Evolutionary conservation across 2,113 vertebrate genomes (phyloP).

Genomic region (Gorsachius goisagi): DNA sequence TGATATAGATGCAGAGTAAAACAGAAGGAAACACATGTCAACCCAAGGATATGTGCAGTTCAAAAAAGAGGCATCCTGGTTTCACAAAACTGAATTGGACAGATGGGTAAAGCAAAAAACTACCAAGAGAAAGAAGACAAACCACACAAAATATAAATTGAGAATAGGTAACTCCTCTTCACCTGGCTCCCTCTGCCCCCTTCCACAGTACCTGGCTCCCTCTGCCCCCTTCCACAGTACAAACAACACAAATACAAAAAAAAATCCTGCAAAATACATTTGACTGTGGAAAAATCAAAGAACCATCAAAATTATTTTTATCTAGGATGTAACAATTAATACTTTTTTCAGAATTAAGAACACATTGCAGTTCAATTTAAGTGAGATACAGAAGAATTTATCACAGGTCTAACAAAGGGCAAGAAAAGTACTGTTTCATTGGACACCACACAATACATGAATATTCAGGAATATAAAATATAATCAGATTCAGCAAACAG

Average conservation of each 20-base stretch:
- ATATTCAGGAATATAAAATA: background rate
- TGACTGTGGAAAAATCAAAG: background rate
- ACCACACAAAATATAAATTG: background rate
- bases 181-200: background rate
- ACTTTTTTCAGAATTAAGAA: background rate
- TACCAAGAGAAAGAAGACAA: background rate
- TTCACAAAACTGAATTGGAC: slow-evolving; percentile 5
- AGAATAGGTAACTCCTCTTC: background rate
- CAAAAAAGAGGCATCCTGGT: slow-evolving; percentile 60
- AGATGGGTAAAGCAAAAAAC: background rate
- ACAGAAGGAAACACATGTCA: slow-evolving; percentile 32
- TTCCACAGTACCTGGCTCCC: background rate
- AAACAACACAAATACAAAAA: background rate
- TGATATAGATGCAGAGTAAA: background rate
- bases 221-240: background rate
- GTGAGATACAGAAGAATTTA: background rate
- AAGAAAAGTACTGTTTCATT: background rate
- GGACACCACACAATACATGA: background rate
- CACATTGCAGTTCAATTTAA: background rate
- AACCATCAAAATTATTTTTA: background rate
- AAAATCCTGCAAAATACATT: background rate
- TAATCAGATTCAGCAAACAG: background rate
- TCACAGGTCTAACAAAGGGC: background rate
- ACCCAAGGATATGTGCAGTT: slow-evolving; percentile 32
- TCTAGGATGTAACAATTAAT: background rate